These are phyloP conservation scores for Stichodactyla mertensii DNA, from an alignment of 64 coral and sea anemone genomes.

Conservation along the genomic window DNA sequence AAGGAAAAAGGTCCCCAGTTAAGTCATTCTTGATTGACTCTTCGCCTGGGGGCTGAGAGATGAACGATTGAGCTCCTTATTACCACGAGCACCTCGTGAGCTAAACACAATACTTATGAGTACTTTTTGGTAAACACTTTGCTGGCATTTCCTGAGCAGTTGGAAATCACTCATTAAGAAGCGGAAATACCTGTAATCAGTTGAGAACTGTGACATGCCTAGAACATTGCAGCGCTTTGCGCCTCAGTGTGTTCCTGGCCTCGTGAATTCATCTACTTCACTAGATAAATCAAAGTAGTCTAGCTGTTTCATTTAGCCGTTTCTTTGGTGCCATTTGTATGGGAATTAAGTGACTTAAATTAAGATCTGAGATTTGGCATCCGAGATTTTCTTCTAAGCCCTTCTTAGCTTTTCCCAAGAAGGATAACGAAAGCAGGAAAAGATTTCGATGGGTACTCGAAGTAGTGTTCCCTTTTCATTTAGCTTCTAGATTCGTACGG, in stretches of 20 bases:
- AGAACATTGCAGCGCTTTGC: background rate
- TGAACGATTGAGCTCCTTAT: background rate
- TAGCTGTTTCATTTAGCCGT: background rate
- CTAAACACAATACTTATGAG: conserved; percentile 19
- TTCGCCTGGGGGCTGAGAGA: background rate
- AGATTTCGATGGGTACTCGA: background rate
- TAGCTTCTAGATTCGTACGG: background rate
- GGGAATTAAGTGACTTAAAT: conserved; percentile 3
- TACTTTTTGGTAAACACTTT: conserved; percentile 15
- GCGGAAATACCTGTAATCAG: conserved; percentile 13
- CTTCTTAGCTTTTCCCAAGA: conserved; percentile 2
- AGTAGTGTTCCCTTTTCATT: background rate
- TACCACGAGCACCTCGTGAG: conserved; percentile 1
- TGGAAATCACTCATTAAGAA: conserved; percentile 24
- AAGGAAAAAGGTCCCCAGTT: background rate
- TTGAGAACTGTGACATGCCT: background rate
- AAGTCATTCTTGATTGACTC: background rate
- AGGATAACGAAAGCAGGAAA: background rate
- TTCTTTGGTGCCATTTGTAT: conserved; percentile 9
- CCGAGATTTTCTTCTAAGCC: conserved; percentile 13
- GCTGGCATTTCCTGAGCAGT: conserved; percentile 27
- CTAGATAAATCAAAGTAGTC: too few relatives aligned
- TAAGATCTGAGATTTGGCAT: background rate
- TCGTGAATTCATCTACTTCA: background rate
- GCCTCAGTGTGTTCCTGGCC: background rate